Evolutionary conservation across 2,113 vertebrate genomes (phyloP).

Genomic region (Microtus montanus): DNA sequence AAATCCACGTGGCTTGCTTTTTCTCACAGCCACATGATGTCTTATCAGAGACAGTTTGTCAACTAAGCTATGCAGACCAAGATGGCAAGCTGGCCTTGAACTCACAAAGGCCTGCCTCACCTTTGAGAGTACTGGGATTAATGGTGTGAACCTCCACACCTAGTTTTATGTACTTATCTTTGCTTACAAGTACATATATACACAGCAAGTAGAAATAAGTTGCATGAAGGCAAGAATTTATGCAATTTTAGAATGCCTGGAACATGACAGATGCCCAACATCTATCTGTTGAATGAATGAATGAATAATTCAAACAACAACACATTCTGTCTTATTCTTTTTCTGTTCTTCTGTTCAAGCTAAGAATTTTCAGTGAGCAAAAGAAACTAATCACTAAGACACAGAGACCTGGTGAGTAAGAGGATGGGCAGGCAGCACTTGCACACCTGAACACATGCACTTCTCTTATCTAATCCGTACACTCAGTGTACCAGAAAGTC

Average conservation of each 20-base stretch:
- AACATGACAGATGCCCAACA: neutral
- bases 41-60: neutral
- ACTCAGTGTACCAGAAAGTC: neutral
- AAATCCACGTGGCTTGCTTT: neutral
- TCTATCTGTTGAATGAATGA: neutral
- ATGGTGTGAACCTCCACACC: neutral
- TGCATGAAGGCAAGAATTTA: neutral
- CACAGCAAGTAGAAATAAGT: neutral
- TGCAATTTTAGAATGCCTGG: neutral
- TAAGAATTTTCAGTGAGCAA: neutral
- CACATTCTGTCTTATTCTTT: neutral
- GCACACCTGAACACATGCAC: too few relatives aligned
- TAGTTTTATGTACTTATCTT: neutral
- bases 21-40: neutral
- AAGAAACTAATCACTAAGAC: neutral
- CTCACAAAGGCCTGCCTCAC: neutral
- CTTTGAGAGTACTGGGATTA: neutral
- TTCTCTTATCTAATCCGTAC: neutral
- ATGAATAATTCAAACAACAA: neutral
- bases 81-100: neutral
- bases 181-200: neutral
- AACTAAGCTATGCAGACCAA: neutral
- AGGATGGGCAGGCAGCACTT: neutral
- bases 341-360: neutral
- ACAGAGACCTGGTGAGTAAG: neutral